Conservation (phyloP, 2,113 vertebrate species). For the Triplophysa rosa region DNA sequence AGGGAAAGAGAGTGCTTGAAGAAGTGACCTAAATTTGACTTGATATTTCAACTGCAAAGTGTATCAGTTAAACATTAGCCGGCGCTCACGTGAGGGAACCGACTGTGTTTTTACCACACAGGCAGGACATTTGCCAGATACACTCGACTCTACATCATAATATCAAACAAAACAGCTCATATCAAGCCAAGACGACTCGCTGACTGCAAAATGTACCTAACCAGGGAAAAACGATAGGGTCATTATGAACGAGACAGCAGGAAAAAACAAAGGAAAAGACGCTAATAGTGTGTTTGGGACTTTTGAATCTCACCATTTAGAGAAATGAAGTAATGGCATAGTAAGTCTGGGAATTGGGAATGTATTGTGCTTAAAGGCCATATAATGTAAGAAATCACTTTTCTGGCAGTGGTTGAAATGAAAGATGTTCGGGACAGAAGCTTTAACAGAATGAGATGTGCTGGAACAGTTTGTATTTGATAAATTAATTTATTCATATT, state of each 20-base stretch:
- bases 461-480: not conserved
- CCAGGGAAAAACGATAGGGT: not conserved
- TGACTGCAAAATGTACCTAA: not conserved
- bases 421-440: not conserved
- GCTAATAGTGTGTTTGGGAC: no score
- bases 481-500: no score
- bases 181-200: not conserved
- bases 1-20: not conserved
- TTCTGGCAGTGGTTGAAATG: no score
- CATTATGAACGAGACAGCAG: not conserved
- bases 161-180: constrained; percentile 7
- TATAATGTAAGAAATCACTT: no score
- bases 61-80: not conserved
- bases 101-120: not conserved
- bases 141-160: not conserved
- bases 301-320: no score
- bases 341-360: no score
- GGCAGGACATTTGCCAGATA: not conserved
- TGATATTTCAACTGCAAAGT: not conserved
- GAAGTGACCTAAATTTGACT: not conserved
- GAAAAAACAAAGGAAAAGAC: no score
- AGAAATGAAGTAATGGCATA: no score
- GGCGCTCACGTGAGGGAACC: not conserved
- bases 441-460: not conserved
- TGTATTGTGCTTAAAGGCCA: no score